Base-by-base conservation (phyloP, 1,140 invertebrate genomes). In the Magallana angulata region DNA sequence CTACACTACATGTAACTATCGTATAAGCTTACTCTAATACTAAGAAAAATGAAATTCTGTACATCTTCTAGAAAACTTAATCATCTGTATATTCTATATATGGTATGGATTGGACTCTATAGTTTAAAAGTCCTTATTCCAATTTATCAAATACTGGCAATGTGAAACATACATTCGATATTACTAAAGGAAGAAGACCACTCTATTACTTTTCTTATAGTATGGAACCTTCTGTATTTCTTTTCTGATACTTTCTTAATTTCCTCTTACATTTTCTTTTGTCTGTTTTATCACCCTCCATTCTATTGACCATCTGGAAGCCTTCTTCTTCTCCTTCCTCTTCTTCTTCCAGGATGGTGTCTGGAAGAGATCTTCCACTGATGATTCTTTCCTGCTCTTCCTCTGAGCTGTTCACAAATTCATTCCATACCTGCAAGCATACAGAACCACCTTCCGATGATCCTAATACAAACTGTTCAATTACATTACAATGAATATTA, bases 401-500 rank as follows among this genome's bases (percentile, higher is more conserved):
- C 83, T 89, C 89, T 56, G 89, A 87, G 57, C 83, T 85, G 18
- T 85, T 87, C n/a, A 89, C 84, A 56, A 89, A 89, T 58, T 86
- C 85, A 84, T 89, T 89, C 88, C 88, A 89, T 2, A 80, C 85
- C 88, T 89, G 80, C 0, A 82, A 76, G 9, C 3, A 76, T 11
- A 76, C 18, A 76, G 68, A 76, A 36, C 18, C 68, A 76, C 24
- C 18, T 9, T 24, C 14, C 24, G 64, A 71, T 71, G 64, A 76
- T 76, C 68, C 68, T 76, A 18, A 16, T 18, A 64, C 18, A 16
- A 16, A 16, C 18, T 48, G 2, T 48, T 48, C 36, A 48, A 3
- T 48, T 5, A 5, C 12, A n/a, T 48, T 48, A 48, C 36, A 48
- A 48, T 0, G 36, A 3, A 48, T 48, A 48, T 48, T 48, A 48